Evolutionary conservation across 1,140 invertebrate genomes (phyloP), one percentile per base, ranked within the genome.

Genomic region (Triops longicaudatus): DNA sequence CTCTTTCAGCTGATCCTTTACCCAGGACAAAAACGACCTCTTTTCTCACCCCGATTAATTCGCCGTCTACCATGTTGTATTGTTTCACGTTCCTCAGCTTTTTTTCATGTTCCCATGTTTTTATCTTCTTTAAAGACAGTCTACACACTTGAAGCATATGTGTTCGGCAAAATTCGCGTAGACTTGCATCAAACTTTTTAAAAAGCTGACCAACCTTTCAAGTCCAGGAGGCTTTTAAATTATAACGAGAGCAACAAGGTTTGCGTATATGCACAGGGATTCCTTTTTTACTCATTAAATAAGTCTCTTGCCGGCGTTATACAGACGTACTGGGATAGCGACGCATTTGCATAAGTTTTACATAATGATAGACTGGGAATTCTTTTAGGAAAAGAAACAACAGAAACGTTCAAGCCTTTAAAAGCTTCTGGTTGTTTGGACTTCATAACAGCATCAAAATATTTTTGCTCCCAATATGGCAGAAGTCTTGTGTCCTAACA

Each of bases 301-400:
- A 63, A 63, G 50, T 63, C 50, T 63, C 50, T 22, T 63, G 50
- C 50, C 50, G 50, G 10, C 50, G 50, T 22, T 63, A 63, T 63
- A 63, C 50, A 63, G 50, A 63, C 50, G 50, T 22, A 22, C 50
- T 22, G 14, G 50, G 50, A 63, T 17, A 63, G 50, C 50, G 50
- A 63, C 50, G 50, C 50, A 63, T 63, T 63, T 63, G 50, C 50
- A 63, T 63, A 63, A 63, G 50, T 63, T 63, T 63, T 63, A 63
- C 50, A 63, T 63, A 63, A 63, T 63, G 50, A 63, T 63, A 63
- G 50, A 63, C 17, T 63, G 14, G 50, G 50, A 63, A 17, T 63
- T 17, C 50, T 63, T 63, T 63, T 22, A n/a, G 50, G 50, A 63
- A 63, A 63, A 63, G 50, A 63, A 63, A 22, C 50, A 63, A 63